Evolutionary conservation across 2,797 vertebrate genomes (phyloP).

Genomic region (Poeciliopsis gracilis): DNA sequence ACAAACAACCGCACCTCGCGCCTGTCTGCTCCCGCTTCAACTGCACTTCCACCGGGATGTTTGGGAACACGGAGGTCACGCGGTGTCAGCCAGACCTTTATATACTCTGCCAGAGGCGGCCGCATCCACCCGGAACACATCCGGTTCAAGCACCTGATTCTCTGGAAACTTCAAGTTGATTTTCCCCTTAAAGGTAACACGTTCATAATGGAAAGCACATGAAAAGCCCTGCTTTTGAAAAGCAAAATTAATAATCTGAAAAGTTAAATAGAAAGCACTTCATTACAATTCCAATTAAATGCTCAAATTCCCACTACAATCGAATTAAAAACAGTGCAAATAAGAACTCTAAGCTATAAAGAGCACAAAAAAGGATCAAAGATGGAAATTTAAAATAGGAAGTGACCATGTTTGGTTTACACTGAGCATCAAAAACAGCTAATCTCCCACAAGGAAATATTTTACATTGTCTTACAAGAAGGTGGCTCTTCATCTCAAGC

Average conservation of each 20-base stretch:
- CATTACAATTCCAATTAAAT: neutral
- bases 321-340: neutral
- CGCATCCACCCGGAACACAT: constrained; percentile 29
- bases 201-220: neutral
- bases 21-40: constrained; percentile 24
- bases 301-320: neutral
- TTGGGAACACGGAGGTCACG: constrained; percentile 19
- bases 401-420: neutral
- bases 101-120: constrained; percentile 37
- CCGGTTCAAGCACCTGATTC: constrained; percentile 18
- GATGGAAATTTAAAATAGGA: neutral
- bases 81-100: constrained; percentile 43
- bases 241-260: neutral
- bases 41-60: constrained; percentile 15
- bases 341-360: neutral
- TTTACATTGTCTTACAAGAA: neutral
- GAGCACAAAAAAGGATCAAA: neutral
- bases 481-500: no score
- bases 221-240: neutral
- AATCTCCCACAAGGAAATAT: neutral
- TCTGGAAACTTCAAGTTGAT: neutral
- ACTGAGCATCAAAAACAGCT: neutral
- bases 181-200: neutral
- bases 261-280: neutral
- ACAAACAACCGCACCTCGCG: constrained; percentile 52